Percentiles rank a stretch among this genome's conserved stretches.
Evolutionary conservation across 2,113 vertebrate species (phyloP).

Genomic region (Anhinga anhinga): DNA sequence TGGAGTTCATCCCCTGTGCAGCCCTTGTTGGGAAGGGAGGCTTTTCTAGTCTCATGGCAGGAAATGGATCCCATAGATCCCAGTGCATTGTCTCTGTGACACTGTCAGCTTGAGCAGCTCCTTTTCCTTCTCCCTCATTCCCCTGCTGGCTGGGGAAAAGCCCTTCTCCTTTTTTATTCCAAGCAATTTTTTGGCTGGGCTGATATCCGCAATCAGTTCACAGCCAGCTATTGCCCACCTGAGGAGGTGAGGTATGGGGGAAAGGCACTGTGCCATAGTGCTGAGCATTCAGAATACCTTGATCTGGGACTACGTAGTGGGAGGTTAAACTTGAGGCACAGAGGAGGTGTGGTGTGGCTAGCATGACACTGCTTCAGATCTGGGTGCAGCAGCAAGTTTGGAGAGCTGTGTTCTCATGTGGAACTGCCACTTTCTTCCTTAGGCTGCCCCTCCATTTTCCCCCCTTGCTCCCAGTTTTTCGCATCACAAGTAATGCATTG

Average conservation of each 20-base stretch:
- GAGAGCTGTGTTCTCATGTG: not conserved
- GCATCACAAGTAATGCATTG: accelerated
- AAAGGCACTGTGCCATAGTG: not conserved
- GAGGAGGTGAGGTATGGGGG: not conserved
- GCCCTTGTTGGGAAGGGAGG: not conserved
- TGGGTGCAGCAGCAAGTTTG: not conserved
- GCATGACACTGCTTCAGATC: accelerated
- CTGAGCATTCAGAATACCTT: not conserved
- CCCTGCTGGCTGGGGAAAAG: not conserved
- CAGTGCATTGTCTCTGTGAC: not conserved
- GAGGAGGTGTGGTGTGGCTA: not conserved
- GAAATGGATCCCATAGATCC: not conserved
- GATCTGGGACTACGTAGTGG: not conserved
- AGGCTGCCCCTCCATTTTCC: not conserved
- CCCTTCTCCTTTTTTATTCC: not conserved
- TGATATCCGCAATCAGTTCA: not conserved
- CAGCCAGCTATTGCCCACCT: not conserved
- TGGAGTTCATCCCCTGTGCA: not conserved
- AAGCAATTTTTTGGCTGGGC: not conserved
- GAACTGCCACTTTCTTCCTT: accelerated
- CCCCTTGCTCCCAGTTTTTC: not conserved
- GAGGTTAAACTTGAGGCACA: not conserved
- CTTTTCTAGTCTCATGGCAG: accelerated
- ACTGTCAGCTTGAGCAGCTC: not conserved
- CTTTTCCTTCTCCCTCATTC: not conserved